phyloP scores from a whole-genome alignment of 2,888 invertebrate genomes.

The Metallyticus violacea region DNA sequence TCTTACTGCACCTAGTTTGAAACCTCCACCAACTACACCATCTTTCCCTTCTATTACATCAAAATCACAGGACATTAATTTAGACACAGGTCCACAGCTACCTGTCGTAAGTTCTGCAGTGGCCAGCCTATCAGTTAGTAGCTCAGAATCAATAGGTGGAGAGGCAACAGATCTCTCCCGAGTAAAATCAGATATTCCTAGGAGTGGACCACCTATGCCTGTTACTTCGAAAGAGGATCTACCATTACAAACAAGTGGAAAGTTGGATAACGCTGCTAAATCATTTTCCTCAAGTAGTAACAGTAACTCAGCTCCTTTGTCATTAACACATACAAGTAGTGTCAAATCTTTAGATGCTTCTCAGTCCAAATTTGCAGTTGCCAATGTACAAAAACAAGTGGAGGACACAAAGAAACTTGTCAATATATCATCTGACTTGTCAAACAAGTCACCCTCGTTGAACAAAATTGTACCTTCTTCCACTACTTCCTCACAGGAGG shows the following conservation, averaged over 20 bases:
- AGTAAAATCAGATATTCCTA: slow-evolving; percentile 1
- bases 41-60: slow-evolving; percentile 8
- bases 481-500: slow-evolving; percentile 57
- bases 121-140: background rate
- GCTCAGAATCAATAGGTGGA: background rate
- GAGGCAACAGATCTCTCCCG: background rate
- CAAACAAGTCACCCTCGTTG: slow-evolving; percentile 13
- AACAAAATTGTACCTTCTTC: slow-evolving; percentile 14
- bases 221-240: slow-evolving; percentile 13
- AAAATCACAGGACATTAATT: slow-evolving; percentile 17
- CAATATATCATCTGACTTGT: slow-evolving; percentile 8
- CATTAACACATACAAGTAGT: slow-evolving; percentile 4
- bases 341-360: slow-evolving; percentile 17
- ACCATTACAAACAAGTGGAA: slow-evolving; percentile 7
- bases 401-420: slow-evolving; percentile 21
- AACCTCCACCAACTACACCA: background rate
- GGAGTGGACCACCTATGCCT: background rate
- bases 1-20: background rate
- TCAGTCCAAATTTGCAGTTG: slow-evolving; percentile 21
- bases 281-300: slow-evolving; percentile 2
- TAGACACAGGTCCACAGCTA: slow-evolving; percentile 15
- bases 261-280: slow-evolving; percentile 11
- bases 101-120: background rate
- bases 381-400: slow-evolving; percentile 10
- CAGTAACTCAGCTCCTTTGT: slow-evolving; percentile 3